phyloP scores from a whole-genome alignment of 2,797 vertebrate species.

The Cyprinodon diabolis region DNA sequence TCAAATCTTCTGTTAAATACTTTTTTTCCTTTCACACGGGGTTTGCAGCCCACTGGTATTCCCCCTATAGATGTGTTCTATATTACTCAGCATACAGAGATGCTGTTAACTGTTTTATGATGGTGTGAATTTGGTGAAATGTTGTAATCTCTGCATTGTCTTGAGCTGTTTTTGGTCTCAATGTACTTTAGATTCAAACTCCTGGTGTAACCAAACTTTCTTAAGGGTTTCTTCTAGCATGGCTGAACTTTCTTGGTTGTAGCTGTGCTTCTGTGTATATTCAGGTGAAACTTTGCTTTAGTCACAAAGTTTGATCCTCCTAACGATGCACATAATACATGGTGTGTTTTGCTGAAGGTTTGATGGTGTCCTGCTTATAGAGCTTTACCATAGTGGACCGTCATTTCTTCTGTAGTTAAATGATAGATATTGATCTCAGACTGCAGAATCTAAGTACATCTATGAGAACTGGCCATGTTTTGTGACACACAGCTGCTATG shows the following conservation, averaged over 20 bases:
- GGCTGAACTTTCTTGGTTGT: constrained; percentile 33
- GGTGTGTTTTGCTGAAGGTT: constrained; percentile 20
- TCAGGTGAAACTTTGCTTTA: constrained; percentile 19
- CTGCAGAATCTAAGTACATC: constrained; percentile 15
- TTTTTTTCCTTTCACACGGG: constrained; percentile 14
- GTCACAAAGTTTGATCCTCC: constrained; percentile 14
- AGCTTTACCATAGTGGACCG: constrained; percentile 22
- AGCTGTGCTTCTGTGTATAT: constrained; percentile 34
- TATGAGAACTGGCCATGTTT: background rate
- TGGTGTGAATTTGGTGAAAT: constrained; percentile 36
- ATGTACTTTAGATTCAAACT: constrained; percentile 29
- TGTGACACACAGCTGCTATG: background rate
- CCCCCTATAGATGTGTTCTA: constrained; percentile 36
- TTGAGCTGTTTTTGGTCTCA: constrained; percentile 39
- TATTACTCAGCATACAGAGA: constrained; percentile 38
- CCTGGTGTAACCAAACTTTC: constrained; percentile 10
- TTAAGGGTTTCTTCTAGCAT: constrained; percentile 44
- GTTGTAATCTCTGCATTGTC: constrained; percentile 28
- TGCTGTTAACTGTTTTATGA: constrained; percentile 33
- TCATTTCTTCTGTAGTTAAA: constrained; percentile 27
- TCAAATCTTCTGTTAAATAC: constrained; percentile 22
- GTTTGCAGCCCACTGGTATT: constrained; percentile 55
- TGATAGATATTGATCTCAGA: constrained; percentile 11
- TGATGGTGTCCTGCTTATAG: constrained; percentile 18
- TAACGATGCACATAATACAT: constrained; percentile 20